Percentiles rank a stretch among this genome's conserved stretches.
Evolutionary conservation across 2,113 vertebrate species (phyloP).

Genomic region (Ceyx melanurus): DNA sequence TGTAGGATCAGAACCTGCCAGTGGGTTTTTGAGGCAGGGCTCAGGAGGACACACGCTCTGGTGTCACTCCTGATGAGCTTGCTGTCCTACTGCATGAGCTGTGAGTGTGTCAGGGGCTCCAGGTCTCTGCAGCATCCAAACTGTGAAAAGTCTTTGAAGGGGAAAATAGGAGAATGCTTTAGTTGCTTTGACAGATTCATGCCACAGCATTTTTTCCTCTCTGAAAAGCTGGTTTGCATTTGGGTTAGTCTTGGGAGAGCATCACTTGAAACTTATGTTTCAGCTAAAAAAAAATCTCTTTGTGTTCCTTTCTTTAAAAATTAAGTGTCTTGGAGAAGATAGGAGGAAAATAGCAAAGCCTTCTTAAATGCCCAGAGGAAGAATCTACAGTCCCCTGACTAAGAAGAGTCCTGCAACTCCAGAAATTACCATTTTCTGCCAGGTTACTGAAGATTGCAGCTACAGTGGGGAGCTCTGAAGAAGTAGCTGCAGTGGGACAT

Average conservation of each 20-base stretch:
- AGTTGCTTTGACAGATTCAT: background rate
- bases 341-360: background rate
- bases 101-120: background rate
- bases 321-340: background rate
- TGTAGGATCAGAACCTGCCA: background rate
- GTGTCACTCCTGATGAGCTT: rapidly evolving
- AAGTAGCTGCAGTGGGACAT: background rate
- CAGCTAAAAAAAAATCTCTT: background rate
- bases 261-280: background rate
- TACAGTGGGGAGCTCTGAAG: background rate
- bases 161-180: background rate
- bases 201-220: background rate
- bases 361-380: background rate
- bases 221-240: background rate
- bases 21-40: background rate
- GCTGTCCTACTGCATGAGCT: rapidly evolving
- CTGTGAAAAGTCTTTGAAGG: background rate
- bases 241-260: background rate
- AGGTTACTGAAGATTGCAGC: background rate
- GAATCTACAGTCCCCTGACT: background rate
- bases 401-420: background rate
- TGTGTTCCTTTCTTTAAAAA: background rate
- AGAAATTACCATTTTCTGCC: rapidly evolving
- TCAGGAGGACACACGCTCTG: background rate
- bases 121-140: background rate